Base-by-base conservation (phyloP, 2,113 vertebrate genomes). In the Sakesphorus luctuosus region DNA sequence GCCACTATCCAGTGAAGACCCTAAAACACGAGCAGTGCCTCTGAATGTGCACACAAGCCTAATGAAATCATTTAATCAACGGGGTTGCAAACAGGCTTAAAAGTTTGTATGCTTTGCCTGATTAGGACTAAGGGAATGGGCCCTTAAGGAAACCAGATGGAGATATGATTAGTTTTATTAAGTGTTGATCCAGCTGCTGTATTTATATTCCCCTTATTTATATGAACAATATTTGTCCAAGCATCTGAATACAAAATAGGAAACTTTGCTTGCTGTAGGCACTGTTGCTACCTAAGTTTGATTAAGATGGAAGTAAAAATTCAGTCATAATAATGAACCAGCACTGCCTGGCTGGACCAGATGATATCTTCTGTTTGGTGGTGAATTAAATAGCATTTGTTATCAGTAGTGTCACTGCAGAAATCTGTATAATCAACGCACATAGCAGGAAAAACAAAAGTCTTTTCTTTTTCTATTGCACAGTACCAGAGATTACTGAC, bases 401-500 rank as follows among this genome's bases (percentile, higher is more conserved):
- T 93, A 92, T 89, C 85, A 67, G 72, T 1, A 67, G 36, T 50
- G 78, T 79, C 90, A 73, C 67, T 74, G 59, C 85, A 90, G 59
- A 92, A 84, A 83, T 56, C 72, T 13, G 47, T 74, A 79, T 67
- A 80, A 92, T 61, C 85, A 67, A 52, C 0, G 0, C 61, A 86
- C 50, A 82, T 6, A 88, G 55, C 8, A 80, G 40, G 46, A 80
- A 93, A 93, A 83, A 6, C 31, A 24, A 6, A 75, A 69, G 26
- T 24, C 5, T 46, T 47, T 83, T 76, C 80, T 46, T 66, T 35
- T 50, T 56, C 63, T 63, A 13, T 25, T 53, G 31, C 20, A 31
- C 84, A 63, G 25, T 33, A 80, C 43, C 15, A 28, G 26, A 43
- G 73, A 69, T 90, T 90, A 98, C 98, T 98, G 97, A 99, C 99